phyloP scores from a whole-genome alignment of 2,797 vertebrate genomes.

The Ctenopoma kingsleyae region DNA sequence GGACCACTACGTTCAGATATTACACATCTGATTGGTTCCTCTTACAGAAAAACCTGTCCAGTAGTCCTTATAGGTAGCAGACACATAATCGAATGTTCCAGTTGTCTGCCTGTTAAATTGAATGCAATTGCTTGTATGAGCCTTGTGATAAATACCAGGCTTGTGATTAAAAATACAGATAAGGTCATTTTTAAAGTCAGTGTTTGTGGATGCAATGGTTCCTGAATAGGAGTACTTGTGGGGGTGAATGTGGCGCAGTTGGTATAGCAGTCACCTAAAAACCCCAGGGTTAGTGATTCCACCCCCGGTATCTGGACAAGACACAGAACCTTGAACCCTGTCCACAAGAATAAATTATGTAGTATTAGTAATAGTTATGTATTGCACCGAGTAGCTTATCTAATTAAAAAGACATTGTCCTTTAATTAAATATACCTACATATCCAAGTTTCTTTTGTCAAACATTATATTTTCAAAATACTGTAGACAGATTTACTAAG shows the following conservation, averaged over 20 bases:
- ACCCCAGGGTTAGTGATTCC: too few species aligned
- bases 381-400: too few species aligned
- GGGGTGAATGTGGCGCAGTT: too few species aligned
- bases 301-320: too few species aligned
- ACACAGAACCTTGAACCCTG: too few species aligned
- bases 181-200: not conserved
- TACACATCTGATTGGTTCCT: conserved; percentile 46
- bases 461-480: too few species aligned
- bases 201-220: not conserved
- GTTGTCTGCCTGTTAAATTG: conserved; percentile 1
- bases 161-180: conserved; percentile 2
- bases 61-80: conserved; percentile 19
- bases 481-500: not conserved
- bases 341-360: too few species aligned
- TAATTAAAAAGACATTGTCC: too few species aligned
- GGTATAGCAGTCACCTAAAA: too few species aligned
- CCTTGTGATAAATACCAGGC: not conserved
- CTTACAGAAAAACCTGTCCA: conserved; percentile 31
- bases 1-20: conserved; percentile 15
- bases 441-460: too few species aligned
- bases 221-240: not conserved
- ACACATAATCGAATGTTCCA: conserved; percentile 55
- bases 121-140: conserved; percentile 1
- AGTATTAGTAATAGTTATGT: too few species aligned
- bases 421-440: too few species aligned